A percentile compares a stretch with the other conserved stretches of the same genome.
Evolutionary conservation across 2,888 invertebrate species (phyloP).

Genomic region (Deilephila elpenor): DNA sequence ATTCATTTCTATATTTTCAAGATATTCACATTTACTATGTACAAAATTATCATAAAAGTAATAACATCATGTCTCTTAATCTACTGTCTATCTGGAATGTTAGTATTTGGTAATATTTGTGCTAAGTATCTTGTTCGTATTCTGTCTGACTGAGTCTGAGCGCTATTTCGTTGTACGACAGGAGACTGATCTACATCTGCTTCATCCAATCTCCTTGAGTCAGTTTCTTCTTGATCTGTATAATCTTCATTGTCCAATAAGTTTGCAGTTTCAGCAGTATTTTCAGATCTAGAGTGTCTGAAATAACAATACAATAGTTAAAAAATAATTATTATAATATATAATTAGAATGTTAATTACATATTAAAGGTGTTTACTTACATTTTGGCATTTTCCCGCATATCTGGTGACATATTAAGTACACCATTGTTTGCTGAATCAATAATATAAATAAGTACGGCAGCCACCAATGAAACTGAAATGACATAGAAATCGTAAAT

Average conservation of each 20-base stretch:
- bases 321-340: not conserved
- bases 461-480: conserved; percentile 90
- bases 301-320: conserved; percentile 37
- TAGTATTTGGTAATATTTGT: conserved; percentile 75
- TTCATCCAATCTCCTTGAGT: conserved; percentile 52
- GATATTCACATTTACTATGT: conserved; percentile 21
- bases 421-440: conserved; percentile 88
- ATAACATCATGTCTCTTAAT: conserved; percentile 27
- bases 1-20: conserved; percentile 25
- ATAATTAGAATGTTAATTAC: not conserved
- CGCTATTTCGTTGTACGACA: conserved; percentile 52
- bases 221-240: conserved; percentile 70
- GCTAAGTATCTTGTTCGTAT: conserved; percentile 79
- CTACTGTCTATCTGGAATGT: conserved; percentile 70
- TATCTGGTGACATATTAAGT: conserved; percentile 89
- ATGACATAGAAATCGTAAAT: conserved; percentile 32
- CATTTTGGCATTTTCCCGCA: conserved; percentile 79
- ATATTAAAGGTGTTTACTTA: conserved; percentile 44
- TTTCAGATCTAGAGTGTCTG: conserved; percentile 43
- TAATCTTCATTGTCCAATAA: conserved; percentile 69
- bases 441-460: conserved; percentile 89
- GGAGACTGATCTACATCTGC: conserved; percentile 46
- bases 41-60: conserved; percentile 3
- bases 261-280: conserved; percentile 69
- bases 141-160: conserved; percentile 71